Conservation (phyloP, 2,888 invertebrate species). For the Agrochola macilenta region DNA sequence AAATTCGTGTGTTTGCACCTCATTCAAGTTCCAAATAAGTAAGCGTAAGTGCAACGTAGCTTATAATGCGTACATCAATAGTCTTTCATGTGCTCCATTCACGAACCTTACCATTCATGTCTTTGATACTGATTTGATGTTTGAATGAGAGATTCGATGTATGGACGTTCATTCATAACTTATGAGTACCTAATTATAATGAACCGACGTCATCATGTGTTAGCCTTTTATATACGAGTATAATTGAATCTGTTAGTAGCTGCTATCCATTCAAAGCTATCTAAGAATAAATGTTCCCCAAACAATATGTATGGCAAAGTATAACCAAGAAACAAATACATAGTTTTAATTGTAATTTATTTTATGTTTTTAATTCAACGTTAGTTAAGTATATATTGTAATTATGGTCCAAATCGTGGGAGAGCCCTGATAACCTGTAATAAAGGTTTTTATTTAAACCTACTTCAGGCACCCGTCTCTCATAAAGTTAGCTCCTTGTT, state of each 20-base stretch:
- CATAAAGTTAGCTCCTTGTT: too few species aligned
- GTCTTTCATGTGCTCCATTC: slow-evolving; percentile 82
- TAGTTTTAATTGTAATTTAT: too few species aligned
- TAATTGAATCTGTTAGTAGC: slow-evolving; percentile 23
- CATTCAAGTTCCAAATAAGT: slow-evolving; percentile 22
- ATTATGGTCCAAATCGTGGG: too few species aligned
- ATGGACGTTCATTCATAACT: slow-evolving; percentile 69
- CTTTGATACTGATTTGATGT: slow-evolving; percentile 71
- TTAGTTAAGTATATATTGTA: too few species aligned
- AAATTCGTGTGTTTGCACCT: slow-evolving; percentile 31
- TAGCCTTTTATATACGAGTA: slow-evolving; percentile 37
- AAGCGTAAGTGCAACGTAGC: slow-evolving; percentile 56
- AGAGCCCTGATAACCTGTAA: too few species aligned
- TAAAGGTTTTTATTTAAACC: too few species aligned
- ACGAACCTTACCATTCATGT: slow-evolving; percentile 81
- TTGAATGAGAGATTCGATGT: slow-evolving; percentile 69
- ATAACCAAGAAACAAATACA: slow-evolving; percentile 13
- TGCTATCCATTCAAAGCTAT: slow-evolving; percentile 4
- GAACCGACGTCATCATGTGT: slow-evolving; percentile 45
- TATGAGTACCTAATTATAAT: slow-evolving; percentile 48
- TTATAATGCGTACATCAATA: slow-evolving; percentile 76
- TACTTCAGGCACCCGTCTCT: too few species aligned
- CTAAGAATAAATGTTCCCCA: not conserved
- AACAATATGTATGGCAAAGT: not conserved
- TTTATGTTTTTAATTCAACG: too few species aligned